Percentiles rank a stretch among this genome's conserved stretches.
phyloP scores from a whole-genome alignment of 2,113 vertebrate genomes.

The Arizona elegans region DNA sequence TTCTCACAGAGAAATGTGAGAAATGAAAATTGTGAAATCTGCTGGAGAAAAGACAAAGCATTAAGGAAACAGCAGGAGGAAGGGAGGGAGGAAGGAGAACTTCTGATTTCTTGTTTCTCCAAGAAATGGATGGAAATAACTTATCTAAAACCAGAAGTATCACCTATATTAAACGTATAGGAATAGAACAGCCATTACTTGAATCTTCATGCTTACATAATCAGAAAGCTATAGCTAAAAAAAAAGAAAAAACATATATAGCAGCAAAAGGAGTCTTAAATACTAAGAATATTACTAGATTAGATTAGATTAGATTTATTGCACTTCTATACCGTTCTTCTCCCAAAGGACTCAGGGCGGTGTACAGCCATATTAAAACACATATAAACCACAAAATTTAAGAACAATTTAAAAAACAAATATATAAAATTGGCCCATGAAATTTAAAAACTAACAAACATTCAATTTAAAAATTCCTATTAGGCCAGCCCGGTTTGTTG shows the following conservation, averaged over 20 bases:
- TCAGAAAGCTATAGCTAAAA: not conserved
- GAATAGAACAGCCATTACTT: not conserved
- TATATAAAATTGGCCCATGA: too few relatives aligned
- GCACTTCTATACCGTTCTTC: too few relatives aligned
- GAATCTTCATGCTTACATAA: not conserved
- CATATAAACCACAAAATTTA: too few relatives aligned
- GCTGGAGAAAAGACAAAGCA: not conserved
- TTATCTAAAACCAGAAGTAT: not conserved
- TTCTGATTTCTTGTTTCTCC: not conserved
- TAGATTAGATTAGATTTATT: too few relatives aligned
- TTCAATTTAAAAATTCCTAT: too few relatives aligned
- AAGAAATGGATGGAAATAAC: not conserved
- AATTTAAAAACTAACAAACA: too few relatives aligned
- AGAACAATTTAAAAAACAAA: too few relatives aligned
- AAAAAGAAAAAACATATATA: not conserved
- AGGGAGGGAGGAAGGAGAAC: not conserved
- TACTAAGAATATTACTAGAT: not conserved
- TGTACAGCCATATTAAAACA: too few relatives aligned
- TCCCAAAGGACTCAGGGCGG: too few relatives aligned
- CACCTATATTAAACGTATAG: not conserved
- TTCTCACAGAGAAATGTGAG: not conserved
- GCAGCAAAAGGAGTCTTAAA: not conserved
- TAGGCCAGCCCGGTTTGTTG: too few relatives aligned
- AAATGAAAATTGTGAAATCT: not conserved
- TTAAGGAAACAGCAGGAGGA: not conserved